Conservation (phyloP, 2,888 invertebrate species). For the Drepana falcataria region DNA sequence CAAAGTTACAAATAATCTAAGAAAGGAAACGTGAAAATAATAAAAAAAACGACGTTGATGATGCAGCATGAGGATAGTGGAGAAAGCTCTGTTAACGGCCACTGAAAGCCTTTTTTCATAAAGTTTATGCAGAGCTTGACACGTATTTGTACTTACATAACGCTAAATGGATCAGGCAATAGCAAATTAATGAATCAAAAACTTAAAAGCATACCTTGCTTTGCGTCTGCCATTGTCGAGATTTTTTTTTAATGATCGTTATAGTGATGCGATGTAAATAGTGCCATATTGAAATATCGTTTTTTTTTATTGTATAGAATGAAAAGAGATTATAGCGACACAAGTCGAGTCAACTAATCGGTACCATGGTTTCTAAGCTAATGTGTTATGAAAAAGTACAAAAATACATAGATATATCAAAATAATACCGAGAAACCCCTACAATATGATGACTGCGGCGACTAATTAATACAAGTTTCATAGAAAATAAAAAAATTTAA, state of each 20-base stretch:
- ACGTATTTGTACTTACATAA: not conserved
- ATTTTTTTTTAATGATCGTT: constrained; percentile 29
- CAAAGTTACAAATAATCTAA: not conserved
- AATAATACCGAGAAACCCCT: too few relatives aligned
- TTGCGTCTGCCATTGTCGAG: constrained; percentile 73
- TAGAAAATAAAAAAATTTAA: too few relatives aligned
- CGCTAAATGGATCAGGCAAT: not conserved
- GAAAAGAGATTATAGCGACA: too few relatives aligned
- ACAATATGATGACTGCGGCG: too few relatives aligned
- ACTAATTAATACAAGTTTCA: too few relatives aligned
- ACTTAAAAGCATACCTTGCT: constrained; percentile 60
- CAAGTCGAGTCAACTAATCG: too few relatives aligned
- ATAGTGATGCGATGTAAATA: constrained; percentile 5
- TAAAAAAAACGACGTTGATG: constrained; percentile 47
- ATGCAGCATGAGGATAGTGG: constrained; percentile 38
- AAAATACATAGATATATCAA: too few relatives aligned
- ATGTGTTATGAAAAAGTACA: too few relatives aligned
- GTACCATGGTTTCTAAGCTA: too few relatives aligned
- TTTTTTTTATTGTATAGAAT: too few relatives aligned
- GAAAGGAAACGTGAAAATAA: constrained; percentile 13
- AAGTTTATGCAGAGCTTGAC: not conserved
- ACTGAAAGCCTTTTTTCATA: not conserved
- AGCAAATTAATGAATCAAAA: constrained; percentile 15
- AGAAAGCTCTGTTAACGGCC: not conserved
- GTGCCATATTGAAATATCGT: too few relatives aligned